A percentile compares a stretch with the other conserved stretches of the same genome.
These are phyloP conservation scores for Opisthocomus hoazin DNA, from an alignment of 2,113 vertebrate genomes.

Conservation along the genomic window DNA sequence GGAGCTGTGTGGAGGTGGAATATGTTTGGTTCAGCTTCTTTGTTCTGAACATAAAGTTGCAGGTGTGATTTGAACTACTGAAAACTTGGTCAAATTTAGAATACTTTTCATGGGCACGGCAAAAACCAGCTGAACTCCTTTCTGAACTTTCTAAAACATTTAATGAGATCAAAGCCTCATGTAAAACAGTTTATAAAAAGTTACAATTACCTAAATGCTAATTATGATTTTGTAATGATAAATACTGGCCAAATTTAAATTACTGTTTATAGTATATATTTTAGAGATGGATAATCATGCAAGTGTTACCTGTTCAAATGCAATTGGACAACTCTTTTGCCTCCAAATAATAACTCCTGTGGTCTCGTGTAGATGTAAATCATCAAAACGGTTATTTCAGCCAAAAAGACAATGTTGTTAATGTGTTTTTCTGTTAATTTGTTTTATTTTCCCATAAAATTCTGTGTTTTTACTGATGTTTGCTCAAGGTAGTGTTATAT, in stretches of 20 bases:
- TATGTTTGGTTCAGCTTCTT: not conserved
- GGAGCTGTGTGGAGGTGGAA: not conserved
- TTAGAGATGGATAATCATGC: not conserved
- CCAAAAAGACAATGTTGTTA: not conserved
- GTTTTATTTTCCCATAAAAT: not conserved
- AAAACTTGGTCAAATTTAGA: not conserved
- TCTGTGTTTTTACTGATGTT: slow-evolving; percentile 19
- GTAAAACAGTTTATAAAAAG: not conserved
- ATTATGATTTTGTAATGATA: not conserved
- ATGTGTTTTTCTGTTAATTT: not conserved
- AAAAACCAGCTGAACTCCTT: not conserved
- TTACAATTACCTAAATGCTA: not conserved
- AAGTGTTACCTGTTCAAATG: not conserved
- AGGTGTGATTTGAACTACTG: not conserved
- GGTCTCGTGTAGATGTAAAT: not conserved
- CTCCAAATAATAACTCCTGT: not conserved
- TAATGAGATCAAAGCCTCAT: not conserved
- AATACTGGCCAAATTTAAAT: not conserved
- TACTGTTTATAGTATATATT: not conserved
- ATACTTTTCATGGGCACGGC: not conserved
- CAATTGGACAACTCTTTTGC: not conserved
- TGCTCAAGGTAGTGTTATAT: slow-evolving; percentile 30
- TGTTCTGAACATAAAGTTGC: not conserved
- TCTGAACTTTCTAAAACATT: not conserved
- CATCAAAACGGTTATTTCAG: not conserved